These are phyloP conservation scores for Plebejus argus DNA, from an alignment of 2,888 invertebrate species.

Conservation along the genomic window DNA sequence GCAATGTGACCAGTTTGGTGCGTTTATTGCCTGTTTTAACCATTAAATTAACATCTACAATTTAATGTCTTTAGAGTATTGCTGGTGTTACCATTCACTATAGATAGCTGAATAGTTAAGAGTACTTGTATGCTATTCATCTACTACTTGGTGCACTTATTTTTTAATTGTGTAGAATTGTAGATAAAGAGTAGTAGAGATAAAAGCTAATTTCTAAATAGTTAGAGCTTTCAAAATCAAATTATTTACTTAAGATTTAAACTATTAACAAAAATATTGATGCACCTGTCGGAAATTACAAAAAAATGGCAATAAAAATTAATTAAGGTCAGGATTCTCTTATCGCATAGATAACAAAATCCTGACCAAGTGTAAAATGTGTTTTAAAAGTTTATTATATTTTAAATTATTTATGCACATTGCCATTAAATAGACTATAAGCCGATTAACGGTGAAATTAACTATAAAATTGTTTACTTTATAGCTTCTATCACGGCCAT, in stretches of 20 bases:
- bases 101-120: not conserved
- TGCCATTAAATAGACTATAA: not conserved
- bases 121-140: not conserved
- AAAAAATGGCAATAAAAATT: not conserved
- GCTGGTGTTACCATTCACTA: not conserved
- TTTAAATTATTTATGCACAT: constrained; percentile 2
- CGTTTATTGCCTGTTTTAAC: constrained; percentile 46
- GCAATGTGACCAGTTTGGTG: constrained; percentile 53
- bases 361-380: not conserved
- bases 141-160: too few relatives aligned
- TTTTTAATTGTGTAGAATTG: too few relatives aligned
- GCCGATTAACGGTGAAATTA: not conserved
- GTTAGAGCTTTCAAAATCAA: not conserved
- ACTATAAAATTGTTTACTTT: constrained; percentile 18
- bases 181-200: not conserved
- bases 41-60: constrained; percentile 30
- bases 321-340: not conserved
- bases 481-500: constrained; percentile 11
- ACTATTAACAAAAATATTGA: too few relatives aligned
- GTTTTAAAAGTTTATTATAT: not conserved
- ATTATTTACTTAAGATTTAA: not conserved
- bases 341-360: too few relatives aligned
- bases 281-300: not conserved
- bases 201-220: not conserved
- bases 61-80: constrained; percentile 4